These are phyloP conservation scores for Trichonephila clavipes DNA, from an alignment of 1,140 invertebrate species.

Conservation along the genomic window DNA sequence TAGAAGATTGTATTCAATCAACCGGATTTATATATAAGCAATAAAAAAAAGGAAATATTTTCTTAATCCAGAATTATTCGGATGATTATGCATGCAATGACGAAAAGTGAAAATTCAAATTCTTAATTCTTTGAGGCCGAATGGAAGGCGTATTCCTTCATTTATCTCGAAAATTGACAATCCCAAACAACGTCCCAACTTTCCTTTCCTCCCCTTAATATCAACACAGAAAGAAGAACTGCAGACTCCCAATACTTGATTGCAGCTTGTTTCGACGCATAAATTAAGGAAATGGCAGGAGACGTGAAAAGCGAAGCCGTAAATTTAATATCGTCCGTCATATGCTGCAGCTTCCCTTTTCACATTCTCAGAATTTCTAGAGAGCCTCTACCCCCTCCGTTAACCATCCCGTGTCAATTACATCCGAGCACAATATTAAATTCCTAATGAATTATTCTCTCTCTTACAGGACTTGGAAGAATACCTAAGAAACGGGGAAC, in stretches of 20 bases:
- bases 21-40: no score
- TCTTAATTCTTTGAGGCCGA: neutral
- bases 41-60: no score
- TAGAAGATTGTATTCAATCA: no score
- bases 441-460: constrained; percentile 74
- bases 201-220: neutral
- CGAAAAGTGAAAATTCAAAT: neutral
- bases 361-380: constrained; percentile 68
- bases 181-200: constrained; percentile 30
- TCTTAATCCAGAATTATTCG: no score
- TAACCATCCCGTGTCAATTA: constrained; percentile 65
- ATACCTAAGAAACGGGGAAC: constrained; percentile 13
- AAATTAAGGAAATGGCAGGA: constrained; percentile 58
- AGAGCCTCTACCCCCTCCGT: constrained; percentile 1
- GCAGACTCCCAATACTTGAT: constrained; percentile 55
- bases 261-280: constrained; percentile 60
- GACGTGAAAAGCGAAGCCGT: constrained; percentile 16
- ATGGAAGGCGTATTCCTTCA: neutral
- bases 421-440: constrained; percentile 72
- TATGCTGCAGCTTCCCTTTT: constrained; percentile 49
- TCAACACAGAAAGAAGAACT: constrained; percentile 12
- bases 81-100: neutral
- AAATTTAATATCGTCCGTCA: constrained; percentile 73
- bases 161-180: constrained; percentile 29
- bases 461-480: neutral